phyloP scores from a whole-genome alignment of 2,113 vertebrate genomes.

The Aptenodytes forsteri region DNA sequence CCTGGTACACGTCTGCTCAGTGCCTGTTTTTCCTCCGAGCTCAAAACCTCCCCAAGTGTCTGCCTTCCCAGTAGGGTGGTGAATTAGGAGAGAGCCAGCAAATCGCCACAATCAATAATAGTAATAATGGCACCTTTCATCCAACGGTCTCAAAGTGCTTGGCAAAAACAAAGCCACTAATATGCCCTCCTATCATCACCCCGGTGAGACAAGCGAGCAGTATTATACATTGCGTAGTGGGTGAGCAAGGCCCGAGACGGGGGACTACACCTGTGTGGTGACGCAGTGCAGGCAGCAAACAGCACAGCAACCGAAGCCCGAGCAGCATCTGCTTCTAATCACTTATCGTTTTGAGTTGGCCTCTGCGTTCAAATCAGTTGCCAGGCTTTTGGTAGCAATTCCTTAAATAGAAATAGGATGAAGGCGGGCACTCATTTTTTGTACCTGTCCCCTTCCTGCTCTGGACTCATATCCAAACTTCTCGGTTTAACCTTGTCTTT shows the following conservation, averaged over 20 bases:
- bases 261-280: rapidly evolving
- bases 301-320: background rate
- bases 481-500: constrained; percentile 10
- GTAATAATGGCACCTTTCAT: background rate
- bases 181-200: rapidly evolving
- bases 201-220: background rate
- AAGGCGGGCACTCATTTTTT: background rate
- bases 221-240: rapidly evolving
- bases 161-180: background rate
- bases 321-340: constrained; percentile 2
- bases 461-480: background rate
- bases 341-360: background rate
- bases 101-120: rapidly evolving
- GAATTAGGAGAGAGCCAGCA: background rate
- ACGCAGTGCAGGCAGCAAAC: background rate
- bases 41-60: background rate
- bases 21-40: background rate
- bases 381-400: background rate
- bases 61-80: background rate
- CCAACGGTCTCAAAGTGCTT: background rate
- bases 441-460: constrained; percentile 5
- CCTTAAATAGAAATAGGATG: constrained; percentile 24
- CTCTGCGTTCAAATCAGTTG: background rate
- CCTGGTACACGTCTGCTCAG: background rate
- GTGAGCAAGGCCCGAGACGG: background rate